Base-by-base conservation (phyloP, 92 coral and sea anemone species). In the Zoanthus sociatus region DNA sequence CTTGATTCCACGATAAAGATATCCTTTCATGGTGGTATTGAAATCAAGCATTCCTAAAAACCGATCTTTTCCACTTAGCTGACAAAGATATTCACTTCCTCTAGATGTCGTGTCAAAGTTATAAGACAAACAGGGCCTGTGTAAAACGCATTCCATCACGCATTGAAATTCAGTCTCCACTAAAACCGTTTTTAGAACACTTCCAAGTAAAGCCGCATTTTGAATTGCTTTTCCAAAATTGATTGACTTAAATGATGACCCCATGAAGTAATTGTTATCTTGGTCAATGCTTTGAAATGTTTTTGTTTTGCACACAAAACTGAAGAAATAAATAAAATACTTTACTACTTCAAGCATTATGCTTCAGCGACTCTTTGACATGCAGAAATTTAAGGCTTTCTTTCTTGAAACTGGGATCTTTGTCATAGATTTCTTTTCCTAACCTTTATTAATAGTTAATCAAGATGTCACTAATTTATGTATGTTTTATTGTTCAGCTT, bases 161-260 rank as follows among this genome's bases (percentile, higher is more conserved):
- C 83, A 78, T 13, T 17, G 51, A 60, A 78, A 78, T 70, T 78
- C 83, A 3, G 83, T 31, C 54, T 78, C 32, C 83, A 78, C 83
- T 1, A 7, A 60, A 60, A 37, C 48, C 1, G 33, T 78, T 33
- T 60, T 20, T 32, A 78, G 31, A 58, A 60, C 58, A 18, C 48
- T 17, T 42, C 8, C 70, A 8, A 33, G 64, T 48, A 58, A 33
- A 5, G 55, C 55, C 1, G 83, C 71, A 61, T 58, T 37, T 14
- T 68, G 64, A 78, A 78, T 20, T 17, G 68, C 71, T 60, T 78
- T 60, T 58, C 83, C 83, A 78, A 33, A 78, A 16, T 78, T 78
- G 10, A 78, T 31, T 42, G 71, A 68, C 31, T 78, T 78, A 16
- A 58, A 15, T 17, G 30, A 31, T 9, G 31, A n/a, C 9, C 53